These are phyloP conservation scores for Cettia cetti DNA, from an alignment of 2,113 vertebrate species.

Conservation along the genomic window DNA sequence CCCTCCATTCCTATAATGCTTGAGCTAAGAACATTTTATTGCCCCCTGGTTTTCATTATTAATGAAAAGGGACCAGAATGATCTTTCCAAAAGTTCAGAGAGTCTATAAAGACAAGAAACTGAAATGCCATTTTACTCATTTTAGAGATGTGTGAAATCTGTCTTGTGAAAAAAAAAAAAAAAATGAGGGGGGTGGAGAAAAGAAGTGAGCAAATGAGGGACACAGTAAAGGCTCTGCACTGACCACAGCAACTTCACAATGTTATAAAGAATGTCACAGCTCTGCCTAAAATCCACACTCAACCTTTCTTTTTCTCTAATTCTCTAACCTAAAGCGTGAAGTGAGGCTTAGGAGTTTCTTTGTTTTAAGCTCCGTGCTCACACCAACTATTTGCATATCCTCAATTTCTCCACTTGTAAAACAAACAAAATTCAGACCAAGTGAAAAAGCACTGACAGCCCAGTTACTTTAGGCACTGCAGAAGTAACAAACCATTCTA, in stretches of 20 bases:
- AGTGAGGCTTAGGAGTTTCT: neutral
- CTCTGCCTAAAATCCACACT: neutral
- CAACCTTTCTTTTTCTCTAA: neutral
- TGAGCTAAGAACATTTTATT: slow-evolving; percentile 78
- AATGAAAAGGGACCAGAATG: slow-evolving; percentile 85
- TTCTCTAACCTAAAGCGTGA: neutral
- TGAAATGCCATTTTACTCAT: slow-evolving; percentile 84
- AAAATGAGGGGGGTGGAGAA: neutral
- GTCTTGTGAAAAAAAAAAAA: slow-evolving; percentile 72
- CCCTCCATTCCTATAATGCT: slow-evolving; percentile 27
- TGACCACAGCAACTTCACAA: slow-evolving; percentile 19
- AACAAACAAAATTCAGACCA: neutral
- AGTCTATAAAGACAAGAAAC: slow-evolving; percentile 84
- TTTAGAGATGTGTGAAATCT: slow-evolving; percentile 80
- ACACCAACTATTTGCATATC: neutral
- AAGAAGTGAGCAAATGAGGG: neutral
- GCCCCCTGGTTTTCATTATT: slow-evolving; percentile 85
- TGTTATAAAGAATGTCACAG: neutral
- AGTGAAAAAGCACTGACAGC: neutral
- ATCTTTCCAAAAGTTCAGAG: slow-evolving; percentile 87
- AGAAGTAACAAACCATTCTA: neutral
- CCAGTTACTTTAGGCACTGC: neutral
- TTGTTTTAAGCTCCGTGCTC: neutral
- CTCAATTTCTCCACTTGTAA: neutral
- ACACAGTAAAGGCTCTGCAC: neutral